Percentiles rank a stretch among this genome's conserved stretches.
These are phyloP conservation scores for Coturnix japonica DNA, from an alignment of 2,113 vertebrate genomes.

Conservation along the genomic window DNA sequence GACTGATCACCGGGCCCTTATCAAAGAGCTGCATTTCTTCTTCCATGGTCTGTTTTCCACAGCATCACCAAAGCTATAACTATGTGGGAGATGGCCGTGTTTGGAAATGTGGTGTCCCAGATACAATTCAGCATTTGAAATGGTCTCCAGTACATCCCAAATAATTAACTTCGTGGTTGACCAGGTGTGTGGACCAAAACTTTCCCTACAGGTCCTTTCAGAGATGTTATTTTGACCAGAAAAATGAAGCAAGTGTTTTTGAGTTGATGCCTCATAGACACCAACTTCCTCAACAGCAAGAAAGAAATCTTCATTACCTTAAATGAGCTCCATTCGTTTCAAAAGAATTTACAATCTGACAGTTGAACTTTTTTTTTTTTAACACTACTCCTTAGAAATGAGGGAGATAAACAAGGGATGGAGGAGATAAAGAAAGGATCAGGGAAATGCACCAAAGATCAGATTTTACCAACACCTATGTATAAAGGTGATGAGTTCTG, in stretches of 20 bases:
- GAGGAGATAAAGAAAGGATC: too few relatives aligned
- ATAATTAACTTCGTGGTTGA: not conserved
- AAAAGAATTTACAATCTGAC: too few relatives aligned
- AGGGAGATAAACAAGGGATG: too few relatives aligned
- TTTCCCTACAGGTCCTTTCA: not conserved
- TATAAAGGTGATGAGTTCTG: too few relatives aligned
- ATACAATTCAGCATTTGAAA: not conserved
- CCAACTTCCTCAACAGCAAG: not conserved
- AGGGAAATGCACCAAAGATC: too few relatives aligned
- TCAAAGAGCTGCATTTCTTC: not conserved
- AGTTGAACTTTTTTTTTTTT: too few relatives aligned
- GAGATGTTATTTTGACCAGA: not conserved
- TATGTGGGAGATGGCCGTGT: fast-evolving
- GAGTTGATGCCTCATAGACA: not conserved
- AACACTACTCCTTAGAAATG: too few relatives aligned
- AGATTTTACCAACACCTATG: too few relatives aligned
- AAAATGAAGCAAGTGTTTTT: not conserved
- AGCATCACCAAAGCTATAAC: not conserved
- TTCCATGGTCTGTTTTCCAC: not conserved
- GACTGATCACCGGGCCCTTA: not conserved
- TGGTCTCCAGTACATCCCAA: not conserved
- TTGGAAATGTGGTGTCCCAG: not conserved
- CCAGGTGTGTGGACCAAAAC: not conserved
- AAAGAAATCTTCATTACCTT: not conserved
- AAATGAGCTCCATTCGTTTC: too few relatives aligned